Evolutionary conservation across 1,140 invertebrate species (phyloP).

Genomic region (Diachasmimorpha longicaudata): DNA sequence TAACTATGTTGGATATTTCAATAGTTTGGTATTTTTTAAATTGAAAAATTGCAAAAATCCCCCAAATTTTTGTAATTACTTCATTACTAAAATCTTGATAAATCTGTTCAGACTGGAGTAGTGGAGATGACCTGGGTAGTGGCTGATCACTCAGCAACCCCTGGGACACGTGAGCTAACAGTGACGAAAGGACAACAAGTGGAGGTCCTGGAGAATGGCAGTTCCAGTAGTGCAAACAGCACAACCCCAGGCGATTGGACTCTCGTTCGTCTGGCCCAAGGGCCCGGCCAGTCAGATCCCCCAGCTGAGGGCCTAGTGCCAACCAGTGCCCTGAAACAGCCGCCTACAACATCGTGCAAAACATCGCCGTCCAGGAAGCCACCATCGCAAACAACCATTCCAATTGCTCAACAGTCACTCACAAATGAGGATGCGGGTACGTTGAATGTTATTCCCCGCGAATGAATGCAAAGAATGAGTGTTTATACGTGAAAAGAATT

Average conservation of each 20-base stretch:
- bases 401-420: constrained; percentile 44
- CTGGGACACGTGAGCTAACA: constrained; percentile 74
- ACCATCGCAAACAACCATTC: constrained; percentile 32
- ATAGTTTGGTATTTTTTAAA: no score
- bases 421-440: constrained; percentile 57
- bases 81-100: neutral
- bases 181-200: constrained; percentile 90
- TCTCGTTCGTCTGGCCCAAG: constrained; percentile 56
- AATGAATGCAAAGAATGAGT: neutral
- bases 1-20: no score
- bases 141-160: constrained; percentile 76
- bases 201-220: constrained; percentile 80
- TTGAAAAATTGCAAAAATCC: no score
- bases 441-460: constrained; percentile 26
- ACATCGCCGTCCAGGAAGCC: constrained; percentile 69
- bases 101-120: constrained; percentile 66
- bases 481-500: neutral
- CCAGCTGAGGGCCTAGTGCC: constrained; percentile 85
- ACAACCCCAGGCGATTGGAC: constrained; percentile 58
- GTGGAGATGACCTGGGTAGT: constrained; percentile 88
- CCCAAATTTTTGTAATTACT: no score
- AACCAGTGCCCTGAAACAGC: constrained; percentile 81
- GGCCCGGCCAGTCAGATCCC: constrained; percentile 63
- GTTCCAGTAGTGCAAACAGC: constrained; percentile 32
- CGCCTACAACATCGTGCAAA: constrained; percentile 66